Conservation (phyloP, 2,888 invertebrate genomes). For the Morinoia aosen region DNA sequence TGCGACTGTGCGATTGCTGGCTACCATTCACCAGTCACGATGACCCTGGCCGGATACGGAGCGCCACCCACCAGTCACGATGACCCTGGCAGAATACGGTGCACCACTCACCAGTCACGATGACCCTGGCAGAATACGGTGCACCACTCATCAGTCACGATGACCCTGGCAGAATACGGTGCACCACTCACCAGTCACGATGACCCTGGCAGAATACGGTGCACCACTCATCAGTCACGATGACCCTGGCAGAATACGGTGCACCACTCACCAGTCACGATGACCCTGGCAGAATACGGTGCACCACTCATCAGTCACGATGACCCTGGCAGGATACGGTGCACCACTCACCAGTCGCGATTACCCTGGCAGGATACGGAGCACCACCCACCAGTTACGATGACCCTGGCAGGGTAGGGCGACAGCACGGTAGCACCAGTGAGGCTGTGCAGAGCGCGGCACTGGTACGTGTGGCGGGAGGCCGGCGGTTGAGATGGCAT, state of each 20-base stretch:
- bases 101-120: too few relatives aligned
- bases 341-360: neutral
- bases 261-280: too few relatives aligned
- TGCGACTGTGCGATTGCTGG: too few relatives aligned
- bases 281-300: too few relatives aligned
- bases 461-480: slow-evolving; percentile 58
- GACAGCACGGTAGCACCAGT: slow-evolving; percentile 56
- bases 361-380: neutral
- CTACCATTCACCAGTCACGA: too few relatives aligned
- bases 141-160: neutral
- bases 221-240: neutral
- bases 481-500: slow-evolving; percentile 52
- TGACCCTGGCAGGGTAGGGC: slow-evolving; percentile 58
- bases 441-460: slow-evolving; percentile 57
- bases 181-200: slow-evolving; percentile 58
- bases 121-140: too few relatives aligned
- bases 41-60: too few relatives aligned
- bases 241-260: too few relatives aligned
- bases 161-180: neutral
- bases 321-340: neutral
- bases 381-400: slow-evolving; percentile 58
- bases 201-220: slow-evolving; percentile 55
- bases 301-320: neutral
- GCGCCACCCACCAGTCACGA: too few relatives aligned
- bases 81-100: too few relatives aligned